A percentile compares a stretch with the other conserved stretches of the same genome.
Evolutionary conservation across 2,797 vertebrate genomes (phyloP).

Genomic region (Neomorphus geoffroyi): DNA sequence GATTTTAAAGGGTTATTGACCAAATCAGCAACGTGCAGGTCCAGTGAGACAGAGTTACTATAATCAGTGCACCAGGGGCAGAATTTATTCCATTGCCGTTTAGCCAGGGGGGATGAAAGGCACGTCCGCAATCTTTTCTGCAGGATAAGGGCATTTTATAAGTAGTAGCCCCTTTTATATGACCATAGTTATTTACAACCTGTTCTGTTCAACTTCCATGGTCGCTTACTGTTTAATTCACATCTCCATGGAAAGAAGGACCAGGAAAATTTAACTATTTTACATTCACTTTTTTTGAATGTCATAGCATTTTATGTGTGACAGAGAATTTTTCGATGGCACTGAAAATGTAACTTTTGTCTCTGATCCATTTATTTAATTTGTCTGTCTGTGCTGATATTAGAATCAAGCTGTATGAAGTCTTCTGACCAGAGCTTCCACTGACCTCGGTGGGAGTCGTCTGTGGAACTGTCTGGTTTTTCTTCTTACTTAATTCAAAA

Average conservation of each 20-base stretch:
- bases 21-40: not conserved
- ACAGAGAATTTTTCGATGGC: not conserved
- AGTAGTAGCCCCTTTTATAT: not conserved
- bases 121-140: not conserved
- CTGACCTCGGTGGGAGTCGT: not conserved
- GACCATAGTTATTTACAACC: not conserved
- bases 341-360: not conserved
- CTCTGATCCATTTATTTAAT: not conserved
- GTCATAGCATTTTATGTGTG: not conserved
- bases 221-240: not conserved
- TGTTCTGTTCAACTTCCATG: not conserved
- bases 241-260: not conserved
- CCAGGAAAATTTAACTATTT: not conserved
- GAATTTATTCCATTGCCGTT: not conserved
- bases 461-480: accelerated
- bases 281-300: not conserved
- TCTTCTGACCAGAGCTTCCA: not conserved
- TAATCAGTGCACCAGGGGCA: not conserved
- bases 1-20: conserved; percentile 19
- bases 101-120: not conserved
- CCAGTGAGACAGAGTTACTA: not conserved
- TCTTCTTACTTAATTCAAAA: not conserved
- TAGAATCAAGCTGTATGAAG: not conserved
- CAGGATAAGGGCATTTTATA: not conserved
- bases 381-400: not conserved